Evolutionary conservation across 2,888 invertebrate species (phyloP), one percentile per base, ranked within the genome.

Genomic region (Drosophila barbarae): DNA sequence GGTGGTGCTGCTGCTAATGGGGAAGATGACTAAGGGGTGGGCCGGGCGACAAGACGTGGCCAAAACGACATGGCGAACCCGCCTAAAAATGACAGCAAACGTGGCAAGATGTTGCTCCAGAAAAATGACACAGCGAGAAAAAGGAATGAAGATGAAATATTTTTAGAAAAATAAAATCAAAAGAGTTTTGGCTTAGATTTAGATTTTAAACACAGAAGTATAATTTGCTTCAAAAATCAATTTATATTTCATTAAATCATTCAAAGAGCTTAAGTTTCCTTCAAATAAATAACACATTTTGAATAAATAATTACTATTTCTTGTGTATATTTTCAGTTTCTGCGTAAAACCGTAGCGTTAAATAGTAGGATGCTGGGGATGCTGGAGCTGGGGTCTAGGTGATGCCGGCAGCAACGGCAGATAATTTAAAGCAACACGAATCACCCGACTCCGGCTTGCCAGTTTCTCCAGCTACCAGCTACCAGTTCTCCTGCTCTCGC

Each of bases 371-470:
- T 50, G 55, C n/a, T n/a, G 18, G 18, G 18, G 18, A 18, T n/a
- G 21, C n/a, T n/a, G 55, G 21, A 18, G 36, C 13, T 6, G 34
- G 41, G 21, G 21, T 21, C 21, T 3, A 6, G 50, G 47, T 39
- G 50, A 32, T 28, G 55, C 32, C 28, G 47, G 49, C 56, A 66
- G 65, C 66, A 42, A 41, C 21, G 42, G 15, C 53, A 68, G 52
- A 59, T 80, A 72, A 72, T 68, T 75, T 77, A 57, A 73, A 55
- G 73, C 80, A 78, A 77, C 77, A 73, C 63, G 67, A 32, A 42
- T 18, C 30, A 57, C 54, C 61, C 46, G 36, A 46, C 65, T 38
- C 38, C n/a, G 10, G 18, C 18, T 18, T 18, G 18, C 18, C 18
- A 18, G 18, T 18, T 18, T 18, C 18, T 18, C 18, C 18, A 18